phyloP scores from a whole-genome alignment of 2,113 vertebrate genomes.

The Malurus alboscapulatus region DNA sequence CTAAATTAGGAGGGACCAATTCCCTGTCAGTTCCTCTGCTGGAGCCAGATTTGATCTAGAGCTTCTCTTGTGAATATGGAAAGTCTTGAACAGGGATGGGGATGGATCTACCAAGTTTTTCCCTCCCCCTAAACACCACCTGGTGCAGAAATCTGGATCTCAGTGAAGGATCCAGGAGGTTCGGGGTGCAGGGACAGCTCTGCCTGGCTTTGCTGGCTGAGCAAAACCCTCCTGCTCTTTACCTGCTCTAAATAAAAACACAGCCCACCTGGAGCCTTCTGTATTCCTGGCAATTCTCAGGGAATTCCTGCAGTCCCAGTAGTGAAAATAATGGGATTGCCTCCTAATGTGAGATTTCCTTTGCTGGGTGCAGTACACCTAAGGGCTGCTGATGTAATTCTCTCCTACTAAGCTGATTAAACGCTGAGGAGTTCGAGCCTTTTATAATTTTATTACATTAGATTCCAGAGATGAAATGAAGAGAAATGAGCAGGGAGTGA shows the following conservation, averaged over 20 bases:
- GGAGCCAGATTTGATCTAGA: not conserved
- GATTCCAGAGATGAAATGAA: slow-evolving; percentile 69
- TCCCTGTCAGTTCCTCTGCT: not conserved
- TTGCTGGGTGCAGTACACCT: slow-evolving; percentile 58
- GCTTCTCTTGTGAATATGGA: not conserved
- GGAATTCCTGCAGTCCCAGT: slow-evolving; percentile 47
- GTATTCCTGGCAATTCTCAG: not conserved
- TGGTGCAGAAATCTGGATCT: not conserved
- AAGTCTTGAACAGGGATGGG: not conserved
- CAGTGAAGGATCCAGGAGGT: not conserved
- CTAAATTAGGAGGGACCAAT: not conserved
- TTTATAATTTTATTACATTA: slow-evolving; percentile 72
- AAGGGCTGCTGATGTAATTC: slow-evolving; percentile 70
- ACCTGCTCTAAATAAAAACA: not conserved
- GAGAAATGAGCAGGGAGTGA: slow-evolving; percentile 50
- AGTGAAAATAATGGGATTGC: slow-evolving; percentile 66
- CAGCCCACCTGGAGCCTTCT: not conserved
- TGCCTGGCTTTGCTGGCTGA: not conserved
- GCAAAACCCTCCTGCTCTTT: not conserved
- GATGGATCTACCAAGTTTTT: not conserved
- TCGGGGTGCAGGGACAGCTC: not conserved
- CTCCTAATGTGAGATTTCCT: slow-evolving; percentile 61
- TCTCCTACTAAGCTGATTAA: slow-evolving; percentile 73
- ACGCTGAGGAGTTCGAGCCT: slow-evolving; percentile 58
- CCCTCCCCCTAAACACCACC: not conserved